Evolutionary conservation across 2,888 invertebrate genomes (phyloP), one percentile per base, ranked within the genome.

Genomic region (Hirtodrosophila confusa): DNA sequence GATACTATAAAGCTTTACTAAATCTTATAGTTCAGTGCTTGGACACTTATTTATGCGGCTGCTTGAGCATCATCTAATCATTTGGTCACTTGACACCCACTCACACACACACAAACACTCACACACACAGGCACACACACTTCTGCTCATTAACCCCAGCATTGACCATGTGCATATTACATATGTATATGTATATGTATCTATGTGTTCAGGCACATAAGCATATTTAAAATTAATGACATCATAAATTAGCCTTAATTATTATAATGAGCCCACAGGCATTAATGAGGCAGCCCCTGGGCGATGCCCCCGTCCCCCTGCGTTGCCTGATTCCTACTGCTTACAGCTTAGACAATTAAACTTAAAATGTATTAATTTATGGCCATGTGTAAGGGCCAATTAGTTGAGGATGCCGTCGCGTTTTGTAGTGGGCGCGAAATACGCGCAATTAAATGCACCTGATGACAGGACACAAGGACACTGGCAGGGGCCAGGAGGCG

Each of bases 391-490:
- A 77, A 78, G 74, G 76, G 69, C 84, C 89, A 89, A 89, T 89
- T 89, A 88, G 86, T 64, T 61, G 57, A 57, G 53, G 50, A 61
- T 56, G 40, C 33, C 58, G 53, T 69, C 76, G 74, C 78, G 61
- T 48, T 72, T 78, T 78, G 43, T 71, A 73, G 69, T 79, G 82
- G 74, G 77, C 78, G 80, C 84, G 83, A 73, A 85, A 88, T 77
- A 87, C 89, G 89, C 90, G 89, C 88, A 88, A 89, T 90, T 89
- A 90, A 89, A 86, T 80, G 89, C 89, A 89, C 89, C 89, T 89
- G 89, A 89, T 89, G 89, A 87, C 80, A 79, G 56, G 48, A 9
- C 54, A 12, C 35, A 56, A 31, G 45, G 36, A 49, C 69, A 45
- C 23, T 6, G 17, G 17, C 17, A 51, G 50, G 23, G 27, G 40